Conservation (phyloP, 2,888 invertebrate species). For the Crossocerus cetratus region DNA sequence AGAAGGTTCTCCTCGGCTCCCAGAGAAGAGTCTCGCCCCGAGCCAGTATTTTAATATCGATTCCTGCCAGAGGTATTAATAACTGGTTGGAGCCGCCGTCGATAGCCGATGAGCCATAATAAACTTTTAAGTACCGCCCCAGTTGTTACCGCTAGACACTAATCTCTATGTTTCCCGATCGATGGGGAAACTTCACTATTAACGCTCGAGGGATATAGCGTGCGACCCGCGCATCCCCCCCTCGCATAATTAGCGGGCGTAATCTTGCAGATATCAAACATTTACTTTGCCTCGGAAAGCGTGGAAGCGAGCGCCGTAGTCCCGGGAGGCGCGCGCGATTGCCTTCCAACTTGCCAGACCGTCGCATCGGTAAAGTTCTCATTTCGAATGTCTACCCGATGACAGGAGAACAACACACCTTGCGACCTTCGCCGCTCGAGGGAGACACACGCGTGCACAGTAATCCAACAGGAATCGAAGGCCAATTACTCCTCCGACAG, state of each 20-base stretch:
- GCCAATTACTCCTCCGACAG: conserved; percentile 42
- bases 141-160: conserved; percentile 41
- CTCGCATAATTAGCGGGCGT: no score
- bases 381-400: not conserved
- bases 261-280: not conserved
- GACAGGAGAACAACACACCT: conserved; percentile 24
- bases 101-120: conserved; percentile 51
- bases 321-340: no score
- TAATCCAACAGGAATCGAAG: conserved; percentile 51
- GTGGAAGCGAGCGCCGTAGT: conserved; percentile 4
- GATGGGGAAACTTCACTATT: conserved; percentile 3
- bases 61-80: conserved; percentile 47
- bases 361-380: no score
- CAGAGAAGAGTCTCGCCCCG: conserved; percentile 19
- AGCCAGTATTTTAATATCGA: conserved; percentile 39
- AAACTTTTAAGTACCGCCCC: conserved; percentile 50
- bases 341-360: no score
- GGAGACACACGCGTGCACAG: conserved; percentile 21
- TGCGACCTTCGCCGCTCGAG: conserved; percentile 16
- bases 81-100: conserved; percentile 44
- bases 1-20: not conserved
- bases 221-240: no score
- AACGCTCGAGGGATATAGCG: not conserved
- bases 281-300: conserved; percentile 9
- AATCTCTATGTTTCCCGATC: conserved; percentile 31